A percentile compares a stretch with the other conserved stretches of the same genome.
These are phyloP conservation scores for Trileptium ribeirensis DNA, from an alignment of 2,888 invertebrate species.

Conservation along the genomic window DNA sequence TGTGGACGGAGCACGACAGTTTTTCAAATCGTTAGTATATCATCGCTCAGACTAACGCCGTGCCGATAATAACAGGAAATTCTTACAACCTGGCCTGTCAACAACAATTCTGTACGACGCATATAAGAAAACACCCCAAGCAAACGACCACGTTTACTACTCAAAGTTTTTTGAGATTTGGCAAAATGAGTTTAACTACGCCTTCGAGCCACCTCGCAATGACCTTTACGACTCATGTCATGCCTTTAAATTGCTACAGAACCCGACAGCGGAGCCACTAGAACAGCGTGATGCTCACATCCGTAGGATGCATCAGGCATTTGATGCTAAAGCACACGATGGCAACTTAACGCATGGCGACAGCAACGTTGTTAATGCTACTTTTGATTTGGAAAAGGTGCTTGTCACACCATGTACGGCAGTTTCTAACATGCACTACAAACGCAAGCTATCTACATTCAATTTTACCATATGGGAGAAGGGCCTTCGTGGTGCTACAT, in stretches of 20 bases:
- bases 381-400: constrained; percentile 12
- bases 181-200: background rate
- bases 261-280: too few relatives aligned
- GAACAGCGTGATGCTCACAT: background rate
- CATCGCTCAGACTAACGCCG: background rate
- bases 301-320: background rate
- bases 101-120: background rate
- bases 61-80: background rate
- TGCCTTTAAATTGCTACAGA: background rate
- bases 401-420: too few relatives aligned
- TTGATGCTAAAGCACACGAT: background rate
- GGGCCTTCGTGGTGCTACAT: background rate
- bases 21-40: too few relatives aligned
- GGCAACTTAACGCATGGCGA: too few relatives aligned
- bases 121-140: background rate
- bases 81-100: background rate
- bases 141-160: background rate
- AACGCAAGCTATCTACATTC: constrained; percentile 4
- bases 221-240: background rate
- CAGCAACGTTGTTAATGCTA: too few relatives aligned
- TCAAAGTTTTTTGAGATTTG: background rate
- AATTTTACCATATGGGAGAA: constrained; percentile 1
- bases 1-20: too few relatives aligned
- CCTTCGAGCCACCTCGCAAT: background rate
- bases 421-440: background rate